Evolutionary conservation across 2,888 invertebrate species (phyloP), one percentile per base, ranked within the genome.

Genomic region (Tachina fera): DNA sequence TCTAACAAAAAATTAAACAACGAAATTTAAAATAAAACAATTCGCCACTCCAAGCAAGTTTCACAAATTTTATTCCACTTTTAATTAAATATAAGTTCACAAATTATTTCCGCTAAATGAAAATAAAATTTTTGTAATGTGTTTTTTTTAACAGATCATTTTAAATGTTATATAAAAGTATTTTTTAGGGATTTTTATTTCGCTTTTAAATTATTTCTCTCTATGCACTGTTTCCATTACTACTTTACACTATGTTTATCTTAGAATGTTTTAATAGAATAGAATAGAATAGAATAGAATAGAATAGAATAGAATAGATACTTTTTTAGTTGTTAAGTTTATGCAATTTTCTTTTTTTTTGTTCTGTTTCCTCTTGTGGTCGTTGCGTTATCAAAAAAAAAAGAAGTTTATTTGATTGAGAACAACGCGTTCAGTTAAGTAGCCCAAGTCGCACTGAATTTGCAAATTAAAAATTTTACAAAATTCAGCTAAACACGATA

Each of bases 401-500:
- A 53, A 74, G 51, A 72, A 78, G 47, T 87, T 88, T 88, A 68
- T 72, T n/a, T 60, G 61, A 61, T 70, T 70, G 49, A 31, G 31
- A 19, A 91, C 92, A 91, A 92, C 92, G 91, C 92, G 92, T 92
- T 91, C 92, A 90, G 92, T 91, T 92, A 91, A 92, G 92, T 91
- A 92, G 92, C 92, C 92, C 92, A 92, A 92, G 91, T 92, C 92
- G 92, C 92, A 92, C 92, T 92, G 92, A 92, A 90, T 91, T 91
- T 90, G 92, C 92, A 90, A 47, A 39, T 47, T 88, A 89, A 88
- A 88, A 90, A 83, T 89, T 86, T 87, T 58, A 61, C 31, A 78
- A 85, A 85, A 83, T 86, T 86, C 79, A 70, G 79, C 75, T 47
- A 74, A 81, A 72, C 43, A 61, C n/a, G 41, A n/a, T n/a, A n/a